Percentiles rank a stretch among this genome's conserved stretches.
phyloP scores from a whole-genome alignment of 2,113 vertebrate species.

The Todiramphus saurophagus region DNA sequence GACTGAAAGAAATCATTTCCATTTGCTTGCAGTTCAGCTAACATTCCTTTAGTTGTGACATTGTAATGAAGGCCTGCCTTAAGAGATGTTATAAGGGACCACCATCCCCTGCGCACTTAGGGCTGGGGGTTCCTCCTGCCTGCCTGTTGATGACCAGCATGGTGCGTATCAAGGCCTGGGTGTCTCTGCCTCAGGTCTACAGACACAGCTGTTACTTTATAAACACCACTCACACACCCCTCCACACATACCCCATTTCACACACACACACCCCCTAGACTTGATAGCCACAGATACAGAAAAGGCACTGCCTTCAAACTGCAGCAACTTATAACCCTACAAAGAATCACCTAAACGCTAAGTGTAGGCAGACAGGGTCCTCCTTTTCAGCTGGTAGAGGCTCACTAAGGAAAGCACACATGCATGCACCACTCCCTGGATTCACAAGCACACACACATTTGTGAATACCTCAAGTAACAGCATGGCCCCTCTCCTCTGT shows the following conservation, averaged over 20 bases:
- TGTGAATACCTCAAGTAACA: neutral
- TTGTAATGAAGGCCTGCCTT: neutral
- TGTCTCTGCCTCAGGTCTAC: neutral
- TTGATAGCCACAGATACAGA: neutral
- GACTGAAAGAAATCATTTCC: neutral
- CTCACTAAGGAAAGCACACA: neutral
- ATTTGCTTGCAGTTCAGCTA: neutral
- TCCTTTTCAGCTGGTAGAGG: neutral
- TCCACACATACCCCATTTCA: neutral
- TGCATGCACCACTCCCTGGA: neutral
- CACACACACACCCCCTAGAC: too few species aligned
- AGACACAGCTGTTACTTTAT: neutral
- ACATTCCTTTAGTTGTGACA: neutral
- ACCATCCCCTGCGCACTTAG: neutral
- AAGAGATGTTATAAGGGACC: neutral
- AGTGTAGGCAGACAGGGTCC: neutral
- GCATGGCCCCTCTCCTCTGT: accelerated
- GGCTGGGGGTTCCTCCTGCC: neutral
- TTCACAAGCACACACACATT: neutral
- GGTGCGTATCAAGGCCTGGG: neutral
- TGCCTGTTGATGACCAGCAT: neutral
- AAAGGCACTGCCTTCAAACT: neutral
- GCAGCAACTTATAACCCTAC: neutral
- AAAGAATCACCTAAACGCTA: neutral
- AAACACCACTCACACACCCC: too few species aligned